phyloP scores from a whole-genome alignment of 2,888 invertebrate genomes.

The Hylaea fasciaria region DNA sequence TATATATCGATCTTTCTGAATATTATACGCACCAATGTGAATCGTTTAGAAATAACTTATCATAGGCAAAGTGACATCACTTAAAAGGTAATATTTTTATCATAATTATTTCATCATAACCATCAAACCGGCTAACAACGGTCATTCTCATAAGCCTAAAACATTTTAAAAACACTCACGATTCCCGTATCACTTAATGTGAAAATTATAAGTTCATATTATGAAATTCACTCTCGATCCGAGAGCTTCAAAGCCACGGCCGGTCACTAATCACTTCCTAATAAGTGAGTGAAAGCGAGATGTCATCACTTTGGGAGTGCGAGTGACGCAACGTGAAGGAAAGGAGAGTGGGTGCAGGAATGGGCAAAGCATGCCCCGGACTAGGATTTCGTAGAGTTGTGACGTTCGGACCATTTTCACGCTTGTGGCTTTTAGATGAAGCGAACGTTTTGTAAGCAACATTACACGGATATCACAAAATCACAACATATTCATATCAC shows the following conservation, averaged over 20 bases:
- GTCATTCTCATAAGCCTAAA: conserved; percentile 19
- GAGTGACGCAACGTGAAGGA: conserved; percentile 44
- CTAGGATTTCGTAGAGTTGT: conserved; percentile 3
- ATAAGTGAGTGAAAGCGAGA: conserved; percentile 63
- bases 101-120: conserved; percentile 14
- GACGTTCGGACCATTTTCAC: not conserved
- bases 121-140: conserved; percentile 18
- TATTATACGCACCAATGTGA: too few species aligned
- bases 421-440: not conserved
- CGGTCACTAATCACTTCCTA: conserved; percentile 57
- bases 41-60: too few species aligned
- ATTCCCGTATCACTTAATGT: conserved; percentile 38
- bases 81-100: too few species aligned
- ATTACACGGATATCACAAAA: too few species aligned
- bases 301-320: conserved; percentile 40
- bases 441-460: too few species aligned
- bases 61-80: too few species aligned
- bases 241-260: conserved; percentile 37
- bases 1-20: too few species aligned
- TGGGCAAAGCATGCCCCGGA: conserved; percentile 9
- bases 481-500: too few species aligned
- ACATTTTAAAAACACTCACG: conserved; percentile 20
- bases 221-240: conserved; percentile 12
- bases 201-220: conserved; percentile 34
- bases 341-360: conserved; percentile 18